Base-by-base conservation (phyloP, 2,113 vertebrate species). In the Trachemys scripta region DNA sequence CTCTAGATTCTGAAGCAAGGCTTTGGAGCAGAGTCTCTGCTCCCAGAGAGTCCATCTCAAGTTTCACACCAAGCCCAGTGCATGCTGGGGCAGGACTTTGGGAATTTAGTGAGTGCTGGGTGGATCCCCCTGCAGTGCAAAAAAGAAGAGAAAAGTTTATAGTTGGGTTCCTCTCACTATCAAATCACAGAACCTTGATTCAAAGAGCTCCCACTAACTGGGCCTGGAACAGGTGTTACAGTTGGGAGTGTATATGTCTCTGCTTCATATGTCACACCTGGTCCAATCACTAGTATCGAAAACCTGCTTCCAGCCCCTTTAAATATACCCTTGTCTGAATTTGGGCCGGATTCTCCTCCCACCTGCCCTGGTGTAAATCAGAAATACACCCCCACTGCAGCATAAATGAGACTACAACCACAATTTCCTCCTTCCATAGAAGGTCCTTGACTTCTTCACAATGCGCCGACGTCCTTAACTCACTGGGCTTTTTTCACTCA, bases 331-430 rank as follows among this genome's bases (percentile, higher is more conserved):
- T n/a, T 27, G 42, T 47, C 75, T 47, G 65, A n/a, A 38, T 22
- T 19, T 24, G 5, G 7, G 10, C 20, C 80, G 14, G 35, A 10
- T 24, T 42, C 80, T 54, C n/a, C 47, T 38, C 51, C 29, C 20
- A 19, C 82, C 53, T 29, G 31, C 72, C 85, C 54, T 3, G 0
- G 1, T 0, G 1, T 35, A 1, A 5, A 27, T 19, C 8, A 0
- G 42, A 80, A 89, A 69, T 14, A 5, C 29, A 38, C 38, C 45
- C 90, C 38, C 51, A 19, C 4, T 11, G 5, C 13, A 25, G 17
- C 82, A 31, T 16, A 42, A 47, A 10, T 8, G 27, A 62, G 10
- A 49, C 24, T 10, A 9, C 0, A 2, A 35, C 50, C 82, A 82
- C 29, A 6, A 0, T 13, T 65, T 90, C 27, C n/a, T 45, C 80